Conservation (phyloP, 2,888 invertebrate genomes). For the Miltochrista miniata region DNA sequence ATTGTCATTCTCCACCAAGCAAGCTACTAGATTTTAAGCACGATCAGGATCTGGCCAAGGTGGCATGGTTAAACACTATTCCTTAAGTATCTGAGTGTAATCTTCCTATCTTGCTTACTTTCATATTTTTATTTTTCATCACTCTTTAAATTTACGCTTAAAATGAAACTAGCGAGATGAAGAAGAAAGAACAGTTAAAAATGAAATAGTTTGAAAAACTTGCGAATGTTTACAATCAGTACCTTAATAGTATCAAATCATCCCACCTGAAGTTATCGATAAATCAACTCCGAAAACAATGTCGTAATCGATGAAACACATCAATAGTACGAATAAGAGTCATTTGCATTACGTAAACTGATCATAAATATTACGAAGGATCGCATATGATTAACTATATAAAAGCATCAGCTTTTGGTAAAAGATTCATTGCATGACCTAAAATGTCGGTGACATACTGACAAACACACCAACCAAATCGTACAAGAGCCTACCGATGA, state of each 20-base stretch:
- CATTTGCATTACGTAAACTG: conserved; percentile 22
- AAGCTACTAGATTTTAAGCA: no score
- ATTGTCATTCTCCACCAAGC: no score
- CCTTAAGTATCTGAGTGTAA: no score
- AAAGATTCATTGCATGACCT: background rate
- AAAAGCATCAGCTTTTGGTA: background rate
- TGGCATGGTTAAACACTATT: no score
- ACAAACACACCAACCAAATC: background rate
- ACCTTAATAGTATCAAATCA: conserved; percentile 24
- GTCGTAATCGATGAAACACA: conserved; percentile 24
- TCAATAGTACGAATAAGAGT: conserved; percentile 11
- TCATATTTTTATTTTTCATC: no score
- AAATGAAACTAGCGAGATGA: no score
- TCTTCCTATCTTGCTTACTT: no score
- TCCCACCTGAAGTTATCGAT: conserved; percentile 29
- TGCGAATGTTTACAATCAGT: conserved; percentile 30
- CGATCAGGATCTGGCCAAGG: no score
- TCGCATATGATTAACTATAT: background rate
- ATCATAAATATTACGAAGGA: background rate
- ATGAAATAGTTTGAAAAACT: no score
- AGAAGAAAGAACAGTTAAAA: no score
- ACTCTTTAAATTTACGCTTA: no score
- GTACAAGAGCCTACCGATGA: background rate
- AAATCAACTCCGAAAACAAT: conserved; percentile 31
- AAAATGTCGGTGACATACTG: background rate